These are phyloP conservation scores for Idaea straminata DNA, from an alignment of 2,888 invertebrate genomes.

Conservation along the genomic window DNA sequence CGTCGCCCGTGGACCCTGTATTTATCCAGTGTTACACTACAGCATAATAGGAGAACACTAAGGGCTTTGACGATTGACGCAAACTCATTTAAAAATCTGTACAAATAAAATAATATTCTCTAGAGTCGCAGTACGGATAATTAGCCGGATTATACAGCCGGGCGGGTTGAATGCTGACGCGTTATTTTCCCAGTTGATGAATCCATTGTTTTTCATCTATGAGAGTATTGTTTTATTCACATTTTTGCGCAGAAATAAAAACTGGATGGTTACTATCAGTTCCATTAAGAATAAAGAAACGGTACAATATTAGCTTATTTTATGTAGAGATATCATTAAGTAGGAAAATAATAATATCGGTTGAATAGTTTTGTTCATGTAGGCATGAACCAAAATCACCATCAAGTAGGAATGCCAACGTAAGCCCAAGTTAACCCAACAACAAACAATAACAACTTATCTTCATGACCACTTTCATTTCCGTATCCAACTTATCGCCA, in stretches of 20 bases:
- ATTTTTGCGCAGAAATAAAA: background rate
- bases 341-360: slow-evolving; percentile 11
- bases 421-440: slow-evolving; percentile 44
- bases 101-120: slow-evolving; percentile 39
- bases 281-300: background rate
- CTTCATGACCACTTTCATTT: slow-evolving; percentile 62
- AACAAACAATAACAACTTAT: slow-evolving; percentile 64
- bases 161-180: slow-evolving; percentile 9
- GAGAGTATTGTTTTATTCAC: background rate
- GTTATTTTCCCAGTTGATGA: background rate
- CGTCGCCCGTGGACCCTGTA: slow-evolving; percentile 52
- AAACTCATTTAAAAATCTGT: slow-evolving; percentile 60
- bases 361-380: background rate
- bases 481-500: slow-evolving; percentile 55
- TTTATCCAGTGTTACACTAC: slow-evolving; percentile 67
- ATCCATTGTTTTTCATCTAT: slow-evolving; percentile 5
- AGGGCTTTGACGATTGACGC: slow-evolving; percentile 52
- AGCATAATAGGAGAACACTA: slow-evolving; percentile 64
- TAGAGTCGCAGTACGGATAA: slow-evolving; percentile 49
- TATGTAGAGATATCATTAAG: background rate
- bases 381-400: background rate
- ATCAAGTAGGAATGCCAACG: slow-evolving; percentile 13
- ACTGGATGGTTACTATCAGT: background rate
- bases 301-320: background rate
- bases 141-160: slow-evolving; percentile 39